Conservation (phyloP, 1,140 invertebrate genomes). For the Dendroctonus ponderosae region DNA sequence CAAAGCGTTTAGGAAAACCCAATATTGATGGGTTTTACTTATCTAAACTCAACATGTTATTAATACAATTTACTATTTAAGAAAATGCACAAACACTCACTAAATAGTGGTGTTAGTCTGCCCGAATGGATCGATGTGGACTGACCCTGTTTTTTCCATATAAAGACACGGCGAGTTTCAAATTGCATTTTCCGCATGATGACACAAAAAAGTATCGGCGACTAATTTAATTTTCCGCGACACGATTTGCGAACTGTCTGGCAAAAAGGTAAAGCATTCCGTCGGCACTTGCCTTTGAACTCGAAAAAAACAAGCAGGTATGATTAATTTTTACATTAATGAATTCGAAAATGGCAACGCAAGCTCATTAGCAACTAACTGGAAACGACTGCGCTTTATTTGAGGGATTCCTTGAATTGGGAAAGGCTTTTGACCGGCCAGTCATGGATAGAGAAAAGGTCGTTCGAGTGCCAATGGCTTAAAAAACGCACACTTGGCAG, state of each 20-base stretch:
- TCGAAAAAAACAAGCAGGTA: conserved; percentile 17
- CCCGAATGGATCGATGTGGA: too few relatives aligned
- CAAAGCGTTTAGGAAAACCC: neutral
- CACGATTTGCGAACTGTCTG: conserved; percentile 21
- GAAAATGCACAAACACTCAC: too few relatives aligned
- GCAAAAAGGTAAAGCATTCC: conserved; percentile 14
- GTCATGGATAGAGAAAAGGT: too few relatives aligned
- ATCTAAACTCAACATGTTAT: too few relatives aligned
- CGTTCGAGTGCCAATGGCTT: too few relatives aligned
- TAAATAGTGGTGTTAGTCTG: too few relatives aligned
- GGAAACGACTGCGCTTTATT: conserved; percentile 11
- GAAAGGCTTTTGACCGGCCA: conserved; percentile 21
- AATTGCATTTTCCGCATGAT: too few relatives aligned
- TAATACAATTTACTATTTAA: too few relatives aligned
- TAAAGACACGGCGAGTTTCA: too few relatives aligned
- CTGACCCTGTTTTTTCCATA: too few relatives aligned
- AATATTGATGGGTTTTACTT: too few relatives aligned
- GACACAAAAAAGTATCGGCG: conserved; percentile 10
- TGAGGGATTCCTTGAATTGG: conserved; percentile 5
- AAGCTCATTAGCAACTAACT: conserved; percentile 15
- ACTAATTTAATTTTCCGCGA: conserved; percentile 18
- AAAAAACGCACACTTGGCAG: too few relatives aligned
- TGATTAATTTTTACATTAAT: conserved; percentile 27
- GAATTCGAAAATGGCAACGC: conserved; percentile 12
- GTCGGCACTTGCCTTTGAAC: conserved; percentile 23